Evolutionary conservation across 2,888 invertebrate genomes (phyloP), one percentile per base, ranked within the genome.

Genomic region (Drosophila rubida): DNA sequence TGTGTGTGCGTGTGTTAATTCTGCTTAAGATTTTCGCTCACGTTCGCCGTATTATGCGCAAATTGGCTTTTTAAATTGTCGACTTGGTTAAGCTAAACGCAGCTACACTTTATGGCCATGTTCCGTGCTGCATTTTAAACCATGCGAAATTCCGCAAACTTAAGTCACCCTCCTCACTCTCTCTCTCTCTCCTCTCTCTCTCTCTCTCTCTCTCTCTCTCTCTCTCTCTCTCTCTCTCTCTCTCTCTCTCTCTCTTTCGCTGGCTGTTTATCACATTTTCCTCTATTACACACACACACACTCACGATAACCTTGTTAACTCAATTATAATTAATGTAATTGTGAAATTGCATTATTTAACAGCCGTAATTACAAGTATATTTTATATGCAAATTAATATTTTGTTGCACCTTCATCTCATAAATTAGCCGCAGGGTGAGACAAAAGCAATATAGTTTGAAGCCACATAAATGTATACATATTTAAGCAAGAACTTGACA

Each of bases 61-160:
- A 89, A 90, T 89, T 89, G 90, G 87, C 78, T 78, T 89, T 88
- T 90, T 85, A 88, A 88, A 88, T 88, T 82, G 85, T 85, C 76
- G 79, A 88, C 75, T 88, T 83, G 87, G 73, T 79, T 82, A 72
- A 75, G 79, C 80, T 82, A 90, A 90, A 78, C 84, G 90, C 84
- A 89, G 74, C 75, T 84, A 83, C 88, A 85, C 78, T 88, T 89
- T 89, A 90, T 89, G 82, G 81, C 78, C 82, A 80, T 75, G 85
- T 81, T 78, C 76, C 80, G 89, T 83, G 82, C 61, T 82, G 90
- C 90, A 89, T 89, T 90, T 89, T 82, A 85, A 89, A 83, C 61
- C 80, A 81, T 81, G 88, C 81, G 81, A 88, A 83, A 87, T 86
- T 59, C 72, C 68, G 65, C 83, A 64, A 69, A 62, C 32, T 35